These are phyloP conservation scores for Tachyglossus aculeatus DNA, from an alignment of 2,797 vertebrate species.

Conservation along the genomic window DNA sequence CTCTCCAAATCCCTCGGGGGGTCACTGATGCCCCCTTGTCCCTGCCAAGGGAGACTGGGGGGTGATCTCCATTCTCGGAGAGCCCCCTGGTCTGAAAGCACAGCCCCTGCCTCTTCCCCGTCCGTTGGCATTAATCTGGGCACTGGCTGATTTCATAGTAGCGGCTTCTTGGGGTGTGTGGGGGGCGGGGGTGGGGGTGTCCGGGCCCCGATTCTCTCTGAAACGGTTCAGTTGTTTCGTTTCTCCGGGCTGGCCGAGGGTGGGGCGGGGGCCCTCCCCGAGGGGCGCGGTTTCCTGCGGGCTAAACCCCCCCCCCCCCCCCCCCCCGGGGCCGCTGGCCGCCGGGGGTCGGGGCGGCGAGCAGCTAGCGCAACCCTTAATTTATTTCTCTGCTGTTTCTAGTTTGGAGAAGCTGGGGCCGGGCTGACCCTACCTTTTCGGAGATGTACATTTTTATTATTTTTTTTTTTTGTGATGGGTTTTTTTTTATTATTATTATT, in stretches of 20 bases:
- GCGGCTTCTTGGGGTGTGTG: conserved; percentile 5
- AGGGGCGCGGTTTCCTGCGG: too few relatives aligned
- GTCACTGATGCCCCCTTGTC: too few relatives aligned
- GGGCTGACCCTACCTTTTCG: conserved; percentile 41
- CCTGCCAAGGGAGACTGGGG: too few relatives aligned
- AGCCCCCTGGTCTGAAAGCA: conserved; percentile 55
- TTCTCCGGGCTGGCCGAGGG: too few relatives aligned
- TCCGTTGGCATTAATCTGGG: conserved; percentile 61
- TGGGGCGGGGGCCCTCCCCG: too few relatives aligned
- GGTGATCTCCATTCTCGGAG: conserved; percentile 32
- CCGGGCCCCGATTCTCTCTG: too few relatives aligned
- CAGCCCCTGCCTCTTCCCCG: conserved; percentile 26
- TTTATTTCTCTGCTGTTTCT: conserved; percentile 69
- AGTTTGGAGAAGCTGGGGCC: conserved; percentile 55
- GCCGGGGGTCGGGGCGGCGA: conserved; percentile 36
- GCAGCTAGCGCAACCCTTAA: conserved; percentile 62
- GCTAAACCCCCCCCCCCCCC: too few relatives aligned
- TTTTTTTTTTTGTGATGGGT: conserved; percentile 10
- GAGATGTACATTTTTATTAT: conserved; percentile 68
- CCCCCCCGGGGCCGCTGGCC: conserved; percentile 29
- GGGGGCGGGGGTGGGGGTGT: background rate
- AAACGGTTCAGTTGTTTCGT: too few relatives aligned
- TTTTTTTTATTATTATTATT: background rate
- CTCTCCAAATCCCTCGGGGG: too few relatives aligned
- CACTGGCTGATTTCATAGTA: conserved; percentile 39